Evolutionary conservation across 2,113 vertebrate species (phyloP), one percentile per base, ranked within the genome.

Genomic region (Cnemophilus loriae): DNA sequence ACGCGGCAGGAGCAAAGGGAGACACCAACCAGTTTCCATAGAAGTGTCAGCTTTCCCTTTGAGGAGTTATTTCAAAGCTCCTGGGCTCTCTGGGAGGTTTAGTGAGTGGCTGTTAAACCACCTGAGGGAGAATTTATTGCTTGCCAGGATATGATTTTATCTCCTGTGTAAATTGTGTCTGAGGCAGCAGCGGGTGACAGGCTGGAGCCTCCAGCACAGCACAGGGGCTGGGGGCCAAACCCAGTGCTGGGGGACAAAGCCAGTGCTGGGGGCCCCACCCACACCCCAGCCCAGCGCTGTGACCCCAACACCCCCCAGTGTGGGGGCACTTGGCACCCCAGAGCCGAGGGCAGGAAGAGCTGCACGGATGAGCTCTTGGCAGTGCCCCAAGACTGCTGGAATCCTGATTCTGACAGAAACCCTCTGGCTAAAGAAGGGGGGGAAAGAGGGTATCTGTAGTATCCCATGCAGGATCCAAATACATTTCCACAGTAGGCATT

Each of bases 371-470:
- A 55, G 27, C 27, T 30, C 46, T 10, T 39, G 39, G 55, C 20
- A 6, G 10, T 21, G 83, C 63, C 77, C 26, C 3, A 2, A 44
- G 22, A 6, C 82, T 77, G 75, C 75, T 61, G 59, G 37, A 39
- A 73, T 61, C 44, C 57, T 11, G 2, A 17, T 26, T 24, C 35
- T 83, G 20, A 9, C 65, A 79, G 55, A 74, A 89, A 19, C 22
- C 8, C 30, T 26, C 71, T 35, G 47, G 11, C 39, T 37, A 21
- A 30, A 28, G 63, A 68, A 57, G 3, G 8, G 14, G 8, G 10
- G 10, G 2, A 3, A 42, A 52, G 57, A 42, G 53, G 16, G 22
- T 3, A 6, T 15, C 39, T 13, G 3, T 0, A 46, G 32, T 30
- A 35, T 8, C 18, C 27, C 63, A 49, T 5, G 4, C 7, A 57